Evolutionary conservation across 2,797 vertebrate species (phyloP), one percentile per base, ranked within the genome.

Genomic region (Microtus californicus): DNA sequence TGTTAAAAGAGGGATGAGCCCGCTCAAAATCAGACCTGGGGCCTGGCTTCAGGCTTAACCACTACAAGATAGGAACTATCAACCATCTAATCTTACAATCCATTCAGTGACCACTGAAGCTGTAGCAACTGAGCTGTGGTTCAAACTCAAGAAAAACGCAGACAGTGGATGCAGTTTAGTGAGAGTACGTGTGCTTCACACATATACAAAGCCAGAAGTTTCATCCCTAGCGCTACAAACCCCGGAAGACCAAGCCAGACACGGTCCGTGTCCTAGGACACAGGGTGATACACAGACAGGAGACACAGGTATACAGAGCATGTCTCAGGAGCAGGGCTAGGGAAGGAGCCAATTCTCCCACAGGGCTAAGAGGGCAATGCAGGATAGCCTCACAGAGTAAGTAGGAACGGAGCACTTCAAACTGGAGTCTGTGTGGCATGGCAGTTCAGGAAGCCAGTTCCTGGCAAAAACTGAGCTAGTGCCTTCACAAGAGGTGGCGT

Each of bases 331-430:
- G 45, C 56, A 0, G 0, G 0, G 51, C 8, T 12, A 37, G 15
- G 45, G 45, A 31, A 51, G 61, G 80, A 19, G 51, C 34, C 8
- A 12, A 43, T 1, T 56, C 74, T 76, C 79, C 56, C 86, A 85
- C 31, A 27, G 11, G 21, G 51, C 37, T 59, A 45, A 0, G 14
- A 87, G 54, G 56, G 65, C 95, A 92, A 94, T 67, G 37, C 90
- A 37, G 90, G 76, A 14, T 17, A 73, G 77, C 61, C 83, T 93
- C 76, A 31, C 29, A 43, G 82, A 85, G 63, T 37, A 95, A 90
- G 86, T 2, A 59, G 69, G 54, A 19, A 59, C 76, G 48, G 31
- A 69, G 31, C 65, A 17, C 65, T 85, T 61, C 87, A 34, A 51
- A 61, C 4, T 37, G 54, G 43, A 40, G 61, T 78, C 85, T 91